A percentile compares a stretch with the other conserved stretches of the same genome.
Evolutionary conservation across 1,140 invertebrate species (phyloP).

Genomic region (Drosophila pachea): DNA sequence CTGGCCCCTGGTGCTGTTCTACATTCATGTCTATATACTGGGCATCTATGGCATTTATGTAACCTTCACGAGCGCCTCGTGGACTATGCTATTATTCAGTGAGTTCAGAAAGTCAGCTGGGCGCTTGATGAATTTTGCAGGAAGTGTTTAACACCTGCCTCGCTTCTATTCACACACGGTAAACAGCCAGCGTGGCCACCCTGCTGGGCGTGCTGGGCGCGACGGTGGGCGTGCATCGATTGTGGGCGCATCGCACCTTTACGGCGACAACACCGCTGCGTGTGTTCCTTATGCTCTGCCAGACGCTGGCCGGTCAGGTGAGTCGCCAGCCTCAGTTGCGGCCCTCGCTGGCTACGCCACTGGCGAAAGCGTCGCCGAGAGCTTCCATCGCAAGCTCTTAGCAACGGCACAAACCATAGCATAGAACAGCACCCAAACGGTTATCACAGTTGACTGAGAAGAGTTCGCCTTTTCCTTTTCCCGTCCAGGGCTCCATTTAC

Average conservation of each 20-base stretch:
- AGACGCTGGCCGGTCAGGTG: conserved; percentile 92
- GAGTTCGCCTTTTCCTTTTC: not conserved
- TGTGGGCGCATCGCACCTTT: conserved; percentile 94
- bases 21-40: conserved; percentile 84
- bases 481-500: conserved; percentile 83
- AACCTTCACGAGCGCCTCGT: conserved; percentile 81
- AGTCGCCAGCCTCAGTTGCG: conserved; percentile 30
- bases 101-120: conserved; percentile 77
- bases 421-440: not conserved
- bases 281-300: conserved; percentile 87
- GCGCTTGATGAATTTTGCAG: not conserved
- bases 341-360: not conserved
- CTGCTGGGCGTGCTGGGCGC: conserved; percentile 84
- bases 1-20: conserved; percentile 84
- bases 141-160: not conserved
- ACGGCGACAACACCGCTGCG: conserved; percentile 85
- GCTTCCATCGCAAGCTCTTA: conserved; percentile 25
- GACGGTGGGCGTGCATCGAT: conserved; percentile 92
- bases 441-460: not conserved
- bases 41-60: conserved; percentile 83
- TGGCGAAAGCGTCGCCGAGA: conserved; percentile 15
- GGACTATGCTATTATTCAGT: conserved; percentile 83
- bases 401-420: conserved; percentile 43
- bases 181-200: conserved; percentile 81
- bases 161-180: not conserved